Conservation (phyloP, 2,113 vertebrate genomes). For the Microtus pennsylvanicus region DNA sequence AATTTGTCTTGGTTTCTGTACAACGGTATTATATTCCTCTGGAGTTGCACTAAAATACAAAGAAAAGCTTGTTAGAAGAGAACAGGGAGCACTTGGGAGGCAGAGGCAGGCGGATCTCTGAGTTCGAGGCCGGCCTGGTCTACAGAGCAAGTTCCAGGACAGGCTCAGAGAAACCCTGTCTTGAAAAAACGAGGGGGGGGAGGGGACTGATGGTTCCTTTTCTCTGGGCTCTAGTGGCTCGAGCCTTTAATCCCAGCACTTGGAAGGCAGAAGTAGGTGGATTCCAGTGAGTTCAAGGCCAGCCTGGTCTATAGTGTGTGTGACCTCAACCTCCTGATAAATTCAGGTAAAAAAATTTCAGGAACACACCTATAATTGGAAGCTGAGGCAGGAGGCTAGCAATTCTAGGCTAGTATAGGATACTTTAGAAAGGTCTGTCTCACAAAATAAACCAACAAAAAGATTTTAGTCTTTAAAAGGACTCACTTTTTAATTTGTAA, state of each 20-base stretch:
- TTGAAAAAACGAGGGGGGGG: no score
- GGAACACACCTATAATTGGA: background rate
- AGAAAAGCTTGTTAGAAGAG: conserved; percentile 19
- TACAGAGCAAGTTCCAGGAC: no score
- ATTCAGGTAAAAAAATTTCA: background rate
- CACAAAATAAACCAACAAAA: background rate
- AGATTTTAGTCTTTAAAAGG: conserved; percentile 25
- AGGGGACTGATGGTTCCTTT: no score
- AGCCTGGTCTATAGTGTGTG: no score
- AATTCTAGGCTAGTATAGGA: background rate
- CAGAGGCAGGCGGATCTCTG: no score
- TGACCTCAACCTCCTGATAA: background rate
- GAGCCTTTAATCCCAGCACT: no score
- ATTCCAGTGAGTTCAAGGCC: no score
- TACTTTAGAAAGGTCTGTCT: background rate
- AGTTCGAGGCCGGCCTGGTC: no score
- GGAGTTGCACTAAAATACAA: conserved; percentile 90
- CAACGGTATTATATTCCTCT: conserved; percentile 92
- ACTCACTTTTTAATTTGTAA: conserved; percentile 23
- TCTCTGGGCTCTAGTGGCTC: no score
- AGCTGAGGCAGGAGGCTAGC: background rate
- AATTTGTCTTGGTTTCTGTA: conserved; percentile 97
- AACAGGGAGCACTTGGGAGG: no score
- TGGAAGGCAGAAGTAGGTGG: no score
- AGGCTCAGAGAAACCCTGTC: no score